Evolutionary conservation across 2,888 invertebrate genomes (phyloP).

Genomic region (Craniophora ligustri): DNA sequence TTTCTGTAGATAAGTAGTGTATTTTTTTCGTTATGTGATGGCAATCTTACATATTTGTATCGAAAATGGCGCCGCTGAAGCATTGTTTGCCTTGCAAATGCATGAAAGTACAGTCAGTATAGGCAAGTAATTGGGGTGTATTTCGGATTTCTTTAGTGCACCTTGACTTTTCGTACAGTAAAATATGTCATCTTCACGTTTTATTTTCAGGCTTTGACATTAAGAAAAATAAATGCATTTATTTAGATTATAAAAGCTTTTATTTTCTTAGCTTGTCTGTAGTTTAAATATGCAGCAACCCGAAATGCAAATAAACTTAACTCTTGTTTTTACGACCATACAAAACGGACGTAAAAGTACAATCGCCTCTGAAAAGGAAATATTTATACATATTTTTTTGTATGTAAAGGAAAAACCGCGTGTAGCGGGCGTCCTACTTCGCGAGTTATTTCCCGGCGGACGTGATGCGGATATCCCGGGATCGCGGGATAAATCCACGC

Average conservation of each 20-base stretch:
- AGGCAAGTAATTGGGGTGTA: too few species aligned
- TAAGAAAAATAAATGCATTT: too few species aligned
- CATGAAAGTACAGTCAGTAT: slow-evolving; percentile 1
- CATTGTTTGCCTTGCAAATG: background rate
- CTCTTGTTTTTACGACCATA: slow-evolving; percentile 11
- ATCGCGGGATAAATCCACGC: slow-evolving; percentile 36
- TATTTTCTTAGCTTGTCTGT: too few species aligned
- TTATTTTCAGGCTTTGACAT: too few species aligned
- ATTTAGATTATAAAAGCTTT: too few species aligned
- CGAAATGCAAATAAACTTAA: background rate
- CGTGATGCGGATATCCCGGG: slow-evolving; percentile 32
- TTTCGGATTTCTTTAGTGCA: too few species aligned
- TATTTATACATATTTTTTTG: slow-evolving; percentile 19
- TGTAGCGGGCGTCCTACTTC: slow-evolving; percentile 20
- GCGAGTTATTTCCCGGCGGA: slow-evolving; percentile 48
- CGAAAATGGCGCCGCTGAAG: background rate
- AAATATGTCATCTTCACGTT: too few species aligned
- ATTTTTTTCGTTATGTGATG: background rate
- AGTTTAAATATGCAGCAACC: background rate
- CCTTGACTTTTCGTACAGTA: too few species aligned
- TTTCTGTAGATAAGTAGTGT: background rate
- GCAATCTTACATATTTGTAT: background rate
- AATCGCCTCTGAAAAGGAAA: slow-evolving; percentile 21
- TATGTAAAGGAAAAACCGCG: slow-evolving; percentile 15
- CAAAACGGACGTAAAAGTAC: slow-evolving; percentile 21